phyloP scores from a whole-genome alignment of 64 coral and sea anemone species.

The Dendronephthya gigantea region DNA sequence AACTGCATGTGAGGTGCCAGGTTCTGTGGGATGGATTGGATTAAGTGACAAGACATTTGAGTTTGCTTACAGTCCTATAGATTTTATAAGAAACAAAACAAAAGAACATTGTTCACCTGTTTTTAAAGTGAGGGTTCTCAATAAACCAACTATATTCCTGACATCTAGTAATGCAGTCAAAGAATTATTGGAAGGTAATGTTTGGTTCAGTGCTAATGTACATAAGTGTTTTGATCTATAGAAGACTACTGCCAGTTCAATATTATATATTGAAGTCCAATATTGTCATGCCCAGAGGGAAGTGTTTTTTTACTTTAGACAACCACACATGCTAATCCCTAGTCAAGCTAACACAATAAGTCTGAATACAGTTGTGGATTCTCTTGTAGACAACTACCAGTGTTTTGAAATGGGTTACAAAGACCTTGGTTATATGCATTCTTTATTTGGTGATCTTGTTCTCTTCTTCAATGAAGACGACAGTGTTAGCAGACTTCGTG shows the following conservation, averaged over 20 bases:
- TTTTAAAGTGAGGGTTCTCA: neutral
- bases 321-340: too few relatives aligned
- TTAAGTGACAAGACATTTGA: conserved; percentile 1
- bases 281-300: too few relatives aligned
- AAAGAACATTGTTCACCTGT: neutral
- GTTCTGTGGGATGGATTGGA: neutral
- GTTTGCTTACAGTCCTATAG: neutral
- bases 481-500: conserved; percentile 41
- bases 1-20: neutral
- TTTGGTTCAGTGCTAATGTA: neutral
- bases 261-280: too few relatives aligned
- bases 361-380: neutral
- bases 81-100: neutral
- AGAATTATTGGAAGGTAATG: neutral
- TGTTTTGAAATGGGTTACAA: conserved; percentile 84
- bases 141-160: neutral
- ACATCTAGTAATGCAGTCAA: conserved; percentile 1
- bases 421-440: conserved; percentile 98
- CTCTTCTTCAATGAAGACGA: conserved; percentile 81
- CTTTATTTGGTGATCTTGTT: conserved; percentile 78
- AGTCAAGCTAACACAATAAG: neutral
- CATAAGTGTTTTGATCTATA: too few relatives aligned
- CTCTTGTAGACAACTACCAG: conserved; percentile 48
- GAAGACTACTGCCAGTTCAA: too few relatives aligned
- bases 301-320: too few relatives aligned